Evolutionary conservation across 2,888 invertebrate species (phyloP).

Genomic region (Syritta pipiens): DNA sequence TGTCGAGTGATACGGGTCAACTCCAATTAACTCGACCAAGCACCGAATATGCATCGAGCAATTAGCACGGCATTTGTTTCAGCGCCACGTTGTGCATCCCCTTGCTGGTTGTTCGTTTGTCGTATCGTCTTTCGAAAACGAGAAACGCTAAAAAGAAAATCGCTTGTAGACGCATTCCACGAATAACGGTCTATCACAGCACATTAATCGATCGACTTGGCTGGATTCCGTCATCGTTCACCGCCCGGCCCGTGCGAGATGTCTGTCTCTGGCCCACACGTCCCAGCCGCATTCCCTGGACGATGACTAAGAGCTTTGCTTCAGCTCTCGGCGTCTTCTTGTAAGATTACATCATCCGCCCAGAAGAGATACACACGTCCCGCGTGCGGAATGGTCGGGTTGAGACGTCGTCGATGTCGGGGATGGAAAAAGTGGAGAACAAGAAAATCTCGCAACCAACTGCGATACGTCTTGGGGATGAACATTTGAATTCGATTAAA

Average conservation of each 20-base stretch:
- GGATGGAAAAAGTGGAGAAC: neutral
- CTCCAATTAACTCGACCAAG: slow-evolving; percentile 46
- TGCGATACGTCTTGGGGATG: slow-evolving; percentile 41
- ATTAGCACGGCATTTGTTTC: slow-evolving; percentile 48
- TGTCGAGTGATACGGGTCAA: slow-evolving; percentile 47
- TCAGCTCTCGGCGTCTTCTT: slow-evolving; percentile 26
- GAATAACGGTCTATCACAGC: slow-evolving; percentile 54
- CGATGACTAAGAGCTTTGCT: slow-evolving; percentile 41
- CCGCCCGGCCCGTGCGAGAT: slow-evolving; percentile 33
- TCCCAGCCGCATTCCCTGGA: slow-evolving; percentile 16
- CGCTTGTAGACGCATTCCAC: slow-evolving; percentile 51
- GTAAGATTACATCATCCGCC: slow-evolving; percentile 56
- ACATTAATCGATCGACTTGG: slow-evolving; percentile 53
- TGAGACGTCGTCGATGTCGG: too few species aligned
- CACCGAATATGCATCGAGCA: slow-evolving; percentile 59
- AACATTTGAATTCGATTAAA: slow-evolving; percentile 65
- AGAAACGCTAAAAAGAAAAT: slow-evolving; percentile 18
- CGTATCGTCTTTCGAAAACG: neutral
- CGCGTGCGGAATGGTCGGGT: too few species aligned
- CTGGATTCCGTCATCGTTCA: slow-evolving; percentile 58
- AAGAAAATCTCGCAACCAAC: slow-evolving; percentile 20
- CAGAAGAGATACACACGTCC: neutral
- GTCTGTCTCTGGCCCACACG: slow-evolving; percentile 35
- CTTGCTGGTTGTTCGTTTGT: neutral
- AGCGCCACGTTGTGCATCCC: neutral